Percentiles rank a stretch among this genome's conserved stretches.
phyloP scores from a whole-genome alignment of 2,888 invertebrate genomes.

The Camptogramma bilineatum region DNA sequence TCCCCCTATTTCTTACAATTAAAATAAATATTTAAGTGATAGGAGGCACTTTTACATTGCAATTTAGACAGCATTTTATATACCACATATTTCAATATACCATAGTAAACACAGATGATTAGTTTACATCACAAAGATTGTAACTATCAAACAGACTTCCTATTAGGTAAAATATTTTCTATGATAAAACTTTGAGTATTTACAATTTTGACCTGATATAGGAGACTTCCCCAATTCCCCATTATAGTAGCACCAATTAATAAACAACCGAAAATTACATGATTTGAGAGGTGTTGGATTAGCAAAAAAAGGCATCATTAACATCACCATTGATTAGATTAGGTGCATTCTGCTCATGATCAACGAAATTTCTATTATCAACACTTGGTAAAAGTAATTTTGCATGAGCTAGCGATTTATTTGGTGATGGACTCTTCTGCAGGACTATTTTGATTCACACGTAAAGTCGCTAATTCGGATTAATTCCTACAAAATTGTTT shows the following conservation, averaged over 20 bases:
- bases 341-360: background rate
- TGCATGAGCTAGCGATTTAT: background rate
- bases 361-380: background rate
- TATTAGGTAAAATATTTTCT: background rate
- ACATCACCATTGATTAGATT: background rate
- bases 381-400: background rate
- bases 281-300: background rate
- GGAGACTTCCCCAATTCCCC: background rate
- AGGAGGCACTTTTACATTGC: background rate
- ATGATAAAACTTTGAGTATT: slow-evolving; percentile 6
- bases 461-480: no score
- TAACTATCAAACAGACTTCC: background rate
- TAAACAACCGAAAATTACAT: background rate
- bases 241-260: background rate
- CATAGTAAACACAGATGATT: no score
- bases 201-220: background rate
- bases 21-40: background rate
- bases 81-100: no score
- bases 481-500: no score
- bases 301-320: background rate
- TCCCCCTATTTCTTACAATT: background rate
- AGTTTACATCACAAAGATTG: background rate
- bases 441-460: no score
- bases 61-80: background rate
- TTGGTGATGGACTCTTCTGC: no score